phyloP scores from a whole-genome alignment of 2,888 invertebrate genomes.

The Pristionchus entomophagus region DNA sequence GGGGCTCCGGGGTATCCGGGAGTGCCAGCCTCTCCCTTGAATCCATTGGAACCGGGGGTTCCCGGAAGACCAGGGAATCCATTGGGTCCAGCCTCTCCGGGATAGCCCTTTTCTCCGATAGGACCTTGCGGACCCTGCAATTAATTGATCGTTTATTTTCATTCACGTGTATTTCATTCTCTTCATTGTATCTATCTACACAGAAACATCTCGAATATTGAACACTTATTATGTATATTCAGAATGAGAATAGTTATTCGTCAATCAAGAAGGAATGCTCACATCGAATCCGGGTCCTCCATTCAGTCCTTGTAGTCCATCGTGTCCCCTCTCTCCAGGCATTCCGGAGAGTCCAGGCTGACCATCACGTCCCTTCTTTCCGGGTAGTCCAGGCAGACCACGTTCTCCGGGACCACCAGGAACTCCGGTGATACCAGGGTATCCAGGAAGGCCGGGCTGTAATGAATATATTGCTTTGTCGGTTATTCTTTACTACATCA shows the following conservation, averaged over 20 bases:
- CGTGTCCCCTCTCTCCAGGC: conserved; percentile 66
- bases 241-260: no score
- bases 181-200: no score
- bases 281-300: conserved; percentile 63
- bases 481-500: background rate
- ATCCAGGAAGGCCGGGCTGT: conserved; percentile 63
- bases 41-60: conserved; percentile 61
- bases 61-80: conserved; percentile 66
- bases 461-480: background rate
- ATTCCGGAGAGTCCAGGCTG: conserved; percentile 62
- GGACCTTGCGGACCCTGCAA: conserved; percentile 53
- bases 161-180: no score
- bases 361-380: conserved; percentile 68
- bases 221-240: no score
- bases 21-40: conserved; percentile 64
- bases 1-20: conserved; percentile 70
- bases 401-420: conserved; percentile 65
- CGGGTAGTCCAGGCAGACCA: conserved; percentile 77
- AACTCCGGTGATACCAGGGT: conserved; percentile 67
- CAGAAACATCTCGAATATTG: no score
- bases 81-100: conserved; percentile 60
- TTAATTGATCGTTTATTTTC: background rate
- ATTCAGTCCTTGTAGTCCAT: conserved; percentile 68
- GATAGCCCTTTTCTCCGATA: conserved; percentile 69
- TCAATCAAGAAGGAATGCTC: background rate